Conservation (phyloP, 2,888 invertebrate genomes). For the Linnaemya tessellans region DNA sequence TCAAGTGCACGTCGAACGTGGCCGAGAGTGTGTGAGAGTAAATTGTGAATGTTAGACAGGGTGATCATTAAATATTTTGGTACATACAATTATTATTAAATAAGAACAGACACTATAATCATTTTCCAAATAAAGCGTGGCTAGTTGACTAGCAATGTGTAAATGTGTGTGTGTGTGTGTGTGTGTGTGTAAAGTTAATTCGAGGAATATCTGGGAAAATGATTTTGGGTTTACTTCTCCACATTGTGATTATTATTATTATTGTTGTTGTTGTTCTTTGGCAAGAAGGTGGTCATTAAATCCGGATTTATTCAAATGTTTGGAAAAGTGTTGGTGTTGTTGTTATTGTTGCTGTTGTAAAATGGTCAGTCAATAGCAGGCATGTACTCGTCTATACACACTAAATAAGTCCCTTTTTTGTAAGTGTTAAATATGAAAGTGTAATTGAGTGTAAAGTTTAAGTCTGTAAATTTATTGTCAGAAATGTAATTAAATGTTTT, state of each 20-base stretch:
- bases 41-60: constrained; percentile 34
- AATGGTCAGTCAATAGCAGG: constrained; percentile 48
- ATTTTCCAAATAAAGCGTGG: constrained; percentile 47
- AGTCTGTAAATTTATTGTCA: constrained; percentile 49
- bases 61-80: constrained; percentile 66
- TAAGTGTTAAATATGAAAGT: constrained; percentile 54
- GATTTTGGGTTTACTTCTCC: constrained; percentile 37
- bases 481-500: constrained; percentile 70
- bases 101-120: constrained; percentile 70
- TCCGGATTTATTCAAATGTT: constrained; percentile 70
- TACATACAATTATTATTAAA: constrained; percentile 62
- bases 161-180: neutral
- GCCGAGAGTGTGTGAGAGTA: constrained; percentile 33
- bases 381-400: neutral
- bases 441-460: constrained; percentile 72
- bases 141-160: neutral
- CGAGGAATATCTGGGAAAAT: constrained; percentile 52
- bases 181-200: constrained; percentile 20
- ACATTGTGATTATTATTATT: constrained; percentile 46
- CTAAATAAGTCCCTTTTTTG: constrained; percentile 40
- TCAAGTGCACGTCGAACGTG: constrained; percentile 46
- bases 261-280: constrained; percentile 13
- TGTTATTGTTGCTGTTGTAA: constrained; percentile 6
- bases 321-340: constrained; percentile 49
- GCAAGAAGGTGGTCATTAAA: constrained; percentile 63